A percentile compares a stretch with the other conserved stretches of the same genome.
phyloP scores from a whole-genome alignment of 2,888 invertebrate species.

The Iphiclides podalirius region DNA sequence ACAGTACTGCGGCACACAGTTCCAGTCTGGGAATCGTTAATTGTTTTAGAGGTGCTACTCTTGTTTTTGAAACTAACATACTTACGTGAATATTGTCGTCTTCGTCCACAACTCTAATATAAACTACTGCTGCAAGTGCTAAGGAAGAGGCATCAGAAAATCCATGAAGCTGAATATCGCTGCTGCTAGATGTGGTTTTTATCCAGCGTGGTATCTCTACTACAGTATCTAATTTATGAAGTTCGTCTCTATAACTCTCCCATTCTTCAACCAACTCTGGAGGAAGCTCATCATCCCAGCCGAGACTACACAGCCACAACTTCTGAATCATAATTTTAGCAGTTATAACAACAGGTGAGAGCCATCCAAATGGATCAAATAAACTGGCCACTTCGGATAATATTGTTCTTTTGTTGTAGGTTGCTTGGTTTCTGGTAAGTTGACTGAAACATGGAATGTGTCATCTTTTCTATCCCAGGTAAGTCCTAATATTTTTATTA shows the following conservation, averaged over 20 bases:
- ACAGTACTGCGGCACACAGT: conserved; percentile 30
- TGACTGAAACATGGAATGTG: too few species aligned
- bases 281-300: conserved; percentile 28
- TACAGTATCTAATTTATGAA: not conserved
- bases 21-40: too few species aligned
- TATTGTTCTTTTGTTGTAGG: too few species aligned
- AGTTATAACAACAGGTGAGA: conserved; percentile 24
- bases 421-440: not conserved
- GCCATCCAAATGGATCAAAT: conserved; percentile 31
- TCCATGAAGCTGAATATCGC: conserved; percentile 27
- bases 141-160: conserved; percentile 30
- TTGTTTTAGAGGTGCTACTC: too few species aligned
- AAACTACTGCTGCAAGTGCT: too few species aligned
- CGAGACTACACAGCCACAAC: conserved; percentile 24
- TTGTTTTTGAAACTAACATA: too few species aligned
- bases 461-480: too few species aligned
- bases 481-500: too few species aligned
- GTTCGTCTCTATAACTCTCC: conserved; percentile 9
- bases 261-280: conserved; percentile 19
- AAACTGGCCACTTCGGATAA: conserved; percentile 23
- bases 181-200: not conserved
- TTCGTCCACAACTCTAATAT: too few species aligned
- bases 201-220: not conserved
- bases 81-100: too few species aligned
- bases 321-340: conserved; percentile 28